phyloP scores from a whole-genome alignment of 2,888 invertebrate genomes.

The Allolobophora icterica region DNA sequence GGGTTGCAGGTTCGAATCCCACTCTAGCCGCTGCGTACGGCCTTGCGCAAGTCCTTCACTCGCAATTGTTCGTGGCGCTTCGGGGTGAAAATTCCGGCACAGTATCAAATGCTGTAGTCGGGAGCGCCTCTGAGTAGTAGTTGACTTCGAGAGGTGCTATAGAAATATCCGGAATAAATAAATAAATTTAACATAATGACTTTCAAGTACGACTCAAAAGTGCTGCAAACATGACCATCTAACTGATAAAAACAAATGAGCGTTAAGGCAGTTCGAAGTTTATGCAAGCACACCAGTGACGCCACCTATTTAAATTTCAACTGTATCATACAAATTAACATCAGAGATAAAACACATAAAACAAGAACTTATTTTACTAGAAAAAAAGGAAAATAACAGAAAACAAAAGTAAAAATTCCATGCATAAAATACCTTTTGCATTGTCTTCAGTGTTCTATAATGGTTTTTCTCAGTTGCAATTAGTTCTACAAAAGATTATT shows the following conservation, averaged over 20 bases:
- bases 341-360: neutral
- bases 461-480: conserved; percentile 95
- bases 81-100: too few species aligned
- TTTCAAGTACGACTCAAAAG: too few species aligned
- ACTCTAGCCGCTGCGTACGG: too few species aligned
- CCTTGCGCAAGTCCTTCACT: too few species aligned
- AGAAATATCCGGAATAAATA: too few species aligned
- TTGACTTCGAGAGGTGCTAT: too few species aligned
- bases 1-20: too few species aligned
- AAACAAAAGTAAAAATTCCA: neutral
- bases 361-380: neutral
- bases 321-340: neutral
- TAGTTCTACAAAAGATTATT: conserved; percentile 72
- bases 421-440: conserved; percentile 81
- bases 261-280: neutral
- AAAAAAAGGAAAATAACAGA: neutral
- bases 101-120: too few species aligned
- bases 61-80: too few species aligned
- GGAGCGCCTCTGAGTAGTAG: too few species aligned
- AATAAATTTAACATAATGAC: too few species aligned
- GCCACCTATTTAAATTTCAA: neutral
- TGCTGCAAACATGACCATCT: too few species aligned
- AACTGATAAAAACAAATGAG: neutral
- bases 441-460: conserved; percentile 87
- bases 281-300: neutral